Conservation (phyloP, 1,140 invertebrate species). For the Hetaerina americana region DNA sequence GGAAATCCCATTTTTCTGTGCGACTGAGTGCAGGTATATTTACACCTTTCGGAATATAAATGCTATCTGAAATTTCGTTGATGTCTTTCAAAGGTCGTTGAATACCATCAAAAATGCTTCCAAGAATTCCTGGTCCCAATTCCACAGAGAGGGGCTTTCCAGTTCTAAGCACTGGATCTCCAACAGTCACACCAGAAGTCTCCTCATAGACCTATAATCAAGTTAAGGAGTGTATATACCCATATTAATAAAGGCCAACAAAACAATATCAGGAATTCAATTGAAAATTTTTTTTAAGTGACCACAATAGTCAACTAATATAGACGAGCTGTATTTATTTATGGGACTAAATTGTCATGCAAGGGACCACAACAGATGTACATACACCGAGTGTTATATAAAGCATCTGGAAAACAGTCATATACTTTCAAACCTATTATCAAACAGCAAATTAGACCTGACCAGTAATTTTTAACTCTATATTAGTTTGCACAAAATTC, state of each 20-base stretch:
- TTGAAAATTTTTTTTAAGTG: not conserved
- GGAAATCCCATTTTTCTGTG: constrained; percentile 82
- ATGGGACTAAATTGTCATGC: too few species aligned
- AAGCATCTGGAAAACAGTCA: too few species aligned
- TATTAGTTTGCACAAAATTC: too few species aligned
- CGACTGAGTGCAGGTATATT: constrained; percentile 85
- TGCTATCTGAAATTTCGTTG: constrained; percentile 81
- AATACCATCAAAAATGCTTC: constrained; percentile 96
- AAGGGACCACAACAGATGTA: too few species aligned
- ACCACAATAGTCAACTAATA: not conserved
- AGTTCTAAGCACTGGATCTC: constrained; percentile 94
- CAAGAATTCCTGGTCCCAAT: constrained; percentile 97
- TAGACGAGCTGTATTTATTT: not conserved
- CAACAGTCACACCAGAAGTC: constrained; percentile 98
- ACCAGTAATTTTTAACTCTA: too few species aligned
- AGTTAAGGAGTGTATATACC: not conserved
- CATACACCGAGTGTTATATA: too few species aligned
- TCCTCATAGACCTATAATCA: constrained; percentile 90
- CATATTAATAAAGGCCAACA: constrained; percentile 1
- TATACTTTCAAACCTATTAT: too few species aligned
- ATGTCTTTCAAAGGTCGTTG: constrained; percentile 97
- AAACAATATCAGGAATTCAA: not conserved
- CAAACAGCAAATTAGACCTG: too few species aligned
- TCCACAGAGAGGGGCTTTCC: constrained; percentile 98
- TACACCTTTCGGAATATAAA: constrained; percentile 99